phyloP scores from a whole-genome alignment of 2,113 vertebrate species.

The Carettochelys insculpta region DNA sequence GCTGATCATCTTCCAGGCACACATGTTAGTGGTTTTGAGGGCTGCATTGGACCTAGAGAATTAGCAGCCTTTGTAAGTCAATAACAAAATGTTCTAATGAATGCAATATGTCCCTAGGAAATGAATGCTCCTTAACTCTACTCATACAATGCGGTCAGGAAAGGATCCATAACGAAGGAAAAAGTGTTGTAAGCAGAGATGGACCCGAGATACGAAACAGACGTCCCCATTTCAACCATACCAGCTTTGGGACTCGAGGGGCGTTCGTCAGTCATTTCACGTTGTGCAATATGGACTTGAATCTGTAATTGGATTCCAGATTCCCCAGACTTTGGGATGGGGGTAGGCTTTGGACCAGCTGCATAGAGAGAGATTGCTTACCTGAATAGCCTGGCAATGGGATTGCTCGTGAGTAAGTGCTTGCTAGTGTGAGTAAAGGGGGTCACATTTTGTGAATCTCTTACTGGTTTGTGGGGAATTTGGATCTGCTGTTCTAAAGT shows the following conservation, averaged over 20 bases:
- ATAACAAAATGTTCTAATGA: constrained; percentile 57
- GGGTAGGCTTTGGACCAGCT: not conserved
- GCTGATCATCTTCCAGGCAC: constrained; percentile 34
- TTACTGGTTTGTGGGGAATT: not conserved
- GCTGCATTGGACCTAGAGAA: constrained; percentile 61
- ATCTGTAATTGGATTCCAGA: rapidly evolving
- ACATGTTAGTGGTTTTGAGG: constrained; percentile 61
- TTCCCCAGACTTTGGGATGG: rapidly evolving
- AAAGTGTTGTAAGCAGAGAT: constrained; percentile 53
- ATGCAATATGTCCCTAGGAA: constrained; percentile 63
- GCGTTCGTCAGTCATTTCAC: not conserved
- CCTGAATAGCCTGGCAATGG: rapidly evolving
- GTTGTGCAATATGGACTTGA: not conserved
- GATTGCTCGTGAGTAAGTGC: not conserved
- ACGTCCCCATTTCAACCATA: constrained; percentile 31
- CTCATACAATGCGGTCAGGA: constrained; percentile 33
- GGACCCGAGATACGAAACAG: constrained; percentile 53
- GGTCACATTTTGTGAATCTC: not conserved
- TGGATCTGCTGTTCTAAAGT: not conserved
- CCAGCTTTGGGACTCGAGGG: not conserved
- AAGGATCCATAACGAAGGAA: constrained; percentile 51
- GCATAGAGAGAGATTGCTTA: not conserved
- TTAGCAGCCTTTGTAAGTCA: constrained; percentile 61
- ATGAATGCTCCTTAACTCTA: not conserved
- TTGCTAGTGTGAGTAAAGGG: not conserved